phyloP scores from a whole-genome alignment of 1,140 invertebrate species.

The Nasonia vitripennis region DNA sequence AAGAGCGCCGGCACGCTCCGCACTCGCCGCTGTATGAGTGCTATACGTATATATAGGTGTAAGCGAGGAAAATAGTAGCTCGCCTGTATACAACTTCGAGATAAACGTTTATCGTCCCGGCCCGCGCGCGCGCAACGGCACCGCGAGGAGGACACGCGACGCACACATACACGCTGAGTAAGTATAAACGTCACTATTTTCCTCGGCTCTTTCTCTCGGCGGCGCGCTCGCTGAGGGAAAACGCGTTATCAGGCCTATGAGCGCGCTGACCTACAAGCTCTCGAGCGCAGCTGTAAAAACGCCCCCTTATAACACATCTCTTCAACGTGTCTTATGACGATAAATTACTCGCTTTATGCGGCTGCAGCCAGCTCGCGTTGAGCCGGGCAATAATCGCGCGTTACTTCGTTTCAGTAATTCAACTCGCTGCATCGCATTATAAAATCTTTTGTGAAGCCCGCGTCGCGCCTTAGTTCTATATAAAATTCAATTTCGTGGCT shows the following conservation, averaged over 20 bases:
- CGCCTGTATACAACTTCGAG: slow-evolving; percentile 45
- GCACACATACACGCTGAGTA: not conserved
- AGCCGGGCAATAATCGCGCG: slow-evolving; percentile 24
- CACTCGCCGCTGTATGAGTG: too few relatives aligned
- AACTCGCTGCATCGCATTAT: slow-evolving; percentile 19
- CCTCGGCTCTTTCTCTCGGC: not conserved
- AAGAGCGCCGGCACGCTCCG: not conserved
- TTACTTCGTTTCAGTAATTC: slow-evolving; percentile 33
- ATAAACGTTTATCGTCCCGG: slow-evolving; percentile 51
- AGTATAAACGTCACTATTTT: slow-evolving; percentile 50
- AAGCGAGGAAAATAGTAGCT: slow-evolving; percentile 49
- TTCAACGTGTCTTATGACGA: slow-evolving; percentile 33
- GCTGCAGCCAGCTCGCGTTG: not conserved
- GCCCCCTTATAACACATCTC: not conserved
- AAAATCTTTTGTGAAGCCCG: slow-evolving; percentile 29
- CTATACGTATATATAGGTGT: not conserved
- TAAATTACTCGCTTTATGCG: slow-evolving; percentile 36
- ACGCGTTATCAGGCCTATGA: slow-evolving; percentile 21
- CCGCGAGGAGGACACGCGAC: slow-evolving; percentile 35
- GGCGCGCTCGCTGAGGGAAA: not conserved
- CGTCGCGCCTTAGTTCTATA: slow-evolving; percentile 1
- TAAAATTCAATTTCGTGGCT: slow-evolving; percentile 30
- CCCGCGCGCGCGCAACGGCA: not conserved
- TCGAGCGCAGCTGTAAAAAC: slow-evolving; percentile 43
- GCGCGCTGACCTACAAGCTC: too few relatives aligned